Percentiles rank a stretch among this genome's conserved stretches.
These are phyloP conservation scores for Aphyosemion australe DNA, from an alignment of 2,113 vertebrate species.

Conservation along the genomic window DNA sequence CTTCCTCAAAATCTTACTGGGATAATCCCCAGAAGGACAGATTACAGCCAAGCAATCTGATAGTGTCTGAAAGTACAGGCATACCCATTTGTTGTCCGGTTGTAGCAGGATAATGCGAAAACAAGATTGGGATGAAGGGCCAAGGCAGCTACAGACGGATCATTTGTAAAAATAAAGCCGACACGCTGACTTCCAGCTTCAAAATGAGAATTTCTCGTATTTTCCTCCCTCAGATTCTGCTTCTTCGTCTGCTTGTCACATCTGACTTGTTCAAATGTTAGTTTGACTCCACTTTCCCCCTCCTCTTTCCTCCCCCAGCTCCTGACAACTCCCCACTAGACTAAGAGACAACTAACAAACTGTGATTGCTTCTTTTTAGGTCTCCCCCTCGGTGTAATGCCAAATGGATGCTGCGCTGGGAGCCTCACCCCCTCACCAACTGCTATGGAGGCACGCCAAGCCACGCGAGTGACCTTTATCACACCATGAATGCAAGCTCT, in stretches of 20 bases:
- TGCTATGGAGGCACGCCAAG: slow-evolving; percentile 81
- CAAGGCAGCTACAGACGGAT: slow-evolving; percentile 27
- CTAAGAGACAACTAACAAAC: slow-evolving; percentile 43
- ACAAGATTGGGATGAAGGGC: slow-evolving; percentile 43
- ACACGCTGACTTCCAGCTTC: slow-evolving; percentile 23
- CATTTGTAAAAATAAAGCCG: slow-evolving; percentile 37
- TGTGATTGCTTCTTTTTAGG: slow-evolving; percentile 71
- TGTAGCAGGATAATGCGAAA: slow-evolving; percentile 47
- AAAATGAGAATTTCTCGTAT: slow-evolving; percentile 19
- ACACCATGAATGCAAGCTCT: slow-evolving; percentile 87
- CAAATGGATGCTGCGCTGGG: slow-evolving; percentile 80
- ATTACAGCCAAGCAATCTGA: slow-evolving; percentile 66
- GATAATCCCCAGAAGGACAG: slow-evolving; percentile 72
- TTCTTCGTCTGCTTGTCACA: slow-evolving; percentile 11
- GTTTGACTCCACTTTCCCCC: slow-evolving; percentile 14
- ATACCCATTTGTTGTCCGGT: slow-evolving; percentile 44
- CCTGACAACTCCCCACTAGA: slow-evolving; percentile 37
- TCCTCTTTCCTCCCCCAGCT: background rate
- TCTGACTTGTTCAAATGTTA: slow-evolving; percentile 40
- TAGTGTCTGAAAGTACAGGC: slow-evolving; percentile 48
- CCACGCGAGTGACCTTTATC: slow-evolving; percentile 86
- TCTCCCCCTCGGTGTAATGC: slow-evolving; percentile 78
- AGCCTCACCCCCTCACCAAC: slow-evolving; percentile 71
- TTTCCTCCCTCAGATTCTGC: background rate
- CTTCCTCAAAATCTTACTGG: slow-evolving; percentile 59